Conservation (phyloP, 2,888 invertebrate species). For the Dasysyrphus albostriatus region DNA sequence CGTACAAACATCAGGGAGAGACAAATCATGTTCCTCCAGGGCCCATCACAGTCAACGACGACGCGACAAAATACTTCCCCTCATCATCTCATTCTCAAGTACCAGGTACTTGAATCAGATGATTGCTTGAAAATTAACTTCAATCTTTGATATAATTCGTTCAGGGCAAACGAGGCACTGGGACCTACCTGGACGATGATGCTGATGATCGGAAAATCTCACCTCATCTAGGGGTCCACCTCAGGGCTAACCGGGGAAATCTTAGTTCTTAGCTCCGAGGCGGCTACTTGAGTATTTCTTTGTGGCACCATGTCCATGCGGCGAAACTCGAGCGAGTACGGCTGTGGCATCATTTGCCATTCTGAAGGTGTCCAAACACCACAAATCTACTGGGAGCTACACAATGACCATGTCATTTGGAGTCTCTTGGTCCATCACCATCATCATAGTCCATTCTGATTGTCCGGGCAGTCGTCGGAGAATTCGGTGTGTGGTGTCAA, state of each 20-base stretch:
- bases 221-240: conserved; percentile 12
- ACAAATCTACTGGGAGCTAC: conserved; percentile 70
- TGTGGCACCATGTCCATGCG: conserved; percentile 65
- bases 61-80: conserved; percentile 23
- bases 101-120: conserved; percentile 51
- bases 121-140: conserved; percentile 74
- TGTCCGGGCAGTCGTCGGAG: conserved; percentile 33
- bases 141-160: conserved; percentile 70
- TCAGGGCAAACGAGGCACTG: conserved; percentile 48
- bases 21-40: conserved; percentile 43
- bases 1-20: conserved; percentile 39
- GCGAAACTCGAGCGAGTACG: conserved; percentile 64
- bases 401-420: conserved; percentile 75
- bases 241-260: conserved; percentile 48
- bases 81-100: conserved; percentile 10
- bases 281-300: conserved; percentile 72
- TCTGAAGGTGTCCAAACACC: conserved; percentile 69
- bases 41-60: background rate
- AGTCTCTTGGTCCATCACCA: conserved; percentile 65
- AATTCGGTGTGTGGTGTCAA: conserved; percentile 72
- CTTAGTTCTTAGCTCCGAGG: conserved; percentile 31
- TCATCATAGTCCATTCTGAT: background rate
- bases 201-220: conserved; percentile 45
- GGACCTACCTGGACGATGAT: conserved; percentile 52
- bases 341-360: conserved; percentile 52